A percentile compares a stretch with the other conserved stretches of the same genome.
phyloP scores from a whole-genome alignment of 2,113 vertebrate species.

The Dicerorhinus sumatrensis region DNA sequence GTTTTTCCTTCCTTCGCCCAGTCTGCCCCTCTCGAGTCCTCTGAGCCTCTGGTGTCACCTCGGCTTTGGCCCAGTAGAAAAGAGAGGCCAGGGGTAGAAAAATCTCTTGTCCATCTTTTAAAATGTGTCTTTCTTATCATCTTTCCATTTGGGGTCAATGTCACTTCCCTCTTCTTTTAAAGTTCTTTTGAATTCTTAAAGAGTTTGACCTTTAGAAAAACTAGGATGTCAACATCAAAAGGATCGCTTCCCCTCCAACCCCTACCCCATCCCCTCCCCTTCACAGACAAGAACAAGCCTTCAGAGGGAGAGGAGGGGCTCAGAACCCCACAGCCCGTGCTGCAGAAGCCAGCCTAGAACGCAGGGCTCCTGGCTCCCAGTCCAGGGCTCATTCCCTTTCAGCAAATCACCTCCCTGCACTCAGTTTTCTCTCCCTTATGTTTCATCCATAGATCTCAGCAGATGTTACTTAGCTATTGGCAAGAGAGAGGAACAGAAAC shows the following conservation, averaged over 20 bases:
- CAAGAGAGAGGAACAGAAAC: slow-evolving; percentile 46
- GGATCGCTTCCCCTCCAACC: background rate
- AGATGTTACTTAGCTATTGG: background rate
- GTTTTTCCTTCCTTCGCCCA: background rate
- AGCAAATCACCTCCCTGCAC: background rate
- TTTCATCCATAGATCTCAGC: background rate
- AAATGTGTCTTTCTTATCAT: background rate
- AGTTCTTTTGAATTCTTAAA: slow-evolving; percentile 39
- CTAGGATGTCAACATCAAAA: background rate
- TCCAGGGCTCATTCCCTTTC: background rate
- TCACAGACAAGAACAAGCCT: background rate
- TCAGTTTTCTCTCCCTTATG: background rate
- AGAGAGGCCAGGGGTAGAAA: background rate
- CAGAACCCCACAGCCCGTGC: background rate
- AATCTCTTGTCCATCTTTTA: background rate
- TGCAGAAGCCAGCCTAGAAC: background rate
- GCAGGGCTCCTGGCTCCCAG: background rate
- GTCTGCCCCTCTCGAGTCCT: background rate
- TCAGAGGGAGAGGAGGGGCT: background rate
- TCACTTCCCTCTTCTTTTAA: slow-evolving; percentile 21
- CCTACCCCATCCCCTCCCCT: background rate
- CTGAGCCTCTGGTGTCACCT: background rate
- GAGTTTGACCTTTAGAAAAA: slow-evolving; percentile 33
- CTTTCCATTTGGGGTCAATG: background rate
- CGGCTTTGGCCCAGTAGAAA: background rate